Evolutionary conservation across 1,140 invertebrate species (phyloP).

Genomic region (Psix sp.): DNA sequence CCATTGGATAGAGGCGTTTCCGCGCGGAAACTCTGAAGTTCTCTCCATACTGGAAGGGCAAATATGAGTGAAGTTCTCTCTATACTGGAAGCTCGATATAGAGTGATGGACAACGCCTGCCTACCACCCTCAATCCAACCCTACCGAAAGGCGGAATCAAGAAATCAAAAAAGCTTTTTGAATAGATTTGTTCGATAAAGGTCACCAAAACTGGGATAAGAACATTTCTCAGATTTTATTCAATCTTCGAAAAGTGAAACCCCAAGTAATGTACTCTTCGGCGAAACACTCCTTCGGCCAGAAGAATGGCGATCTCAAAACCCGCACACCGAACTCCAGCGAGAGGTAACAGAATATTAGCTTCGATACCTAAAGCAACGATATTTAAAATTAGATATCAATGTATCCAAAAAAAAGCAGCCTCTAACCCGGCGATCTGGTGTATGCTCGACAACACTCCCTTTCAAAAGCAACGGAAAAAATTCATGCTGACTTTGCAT

Average conservation of each 20-base stretch:
- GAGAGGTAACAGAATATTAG: not conserved
- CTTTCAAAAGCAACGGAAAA: conserved; percentile 25
- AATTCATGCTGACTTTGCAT: conserved; percentile 25
- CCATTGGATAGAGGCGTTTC: not conserved
- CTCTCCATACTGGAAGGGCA: conserved; percentile 9
- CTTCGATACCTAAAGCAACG: not conserved
- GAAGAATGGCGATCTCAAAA: conserved; percentile 21
- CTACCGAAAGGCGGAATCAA: conserved; percentile 8
- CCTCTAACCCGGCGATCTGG: conserved; percentile 10
- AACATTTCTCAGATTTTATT: conserved; percentile 17
- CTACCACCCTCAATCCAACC: conserved; percentile 12
- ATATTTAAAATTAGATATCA: not conserved
- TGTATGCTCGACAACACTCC: conserved; percentile 6
- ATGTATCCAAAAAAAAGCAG: not conserved
- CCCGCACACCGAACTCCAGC: not conserved
- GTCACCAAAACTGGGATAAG: conserved; percentile 26
- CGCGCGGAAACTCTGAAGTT: not conserved
- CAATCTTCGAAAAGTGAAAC: conserved; percentile 10
- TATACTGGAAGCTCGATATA: conserved; percentile 22
- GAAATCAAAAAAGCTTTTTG: conserved; percentile 21
- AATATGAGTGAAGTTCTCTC: no score
- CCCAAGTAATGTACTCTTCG: conserved; percentile 27
- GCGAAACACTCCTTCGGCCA: not conserved
- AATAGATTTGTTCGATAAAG: not conserved
- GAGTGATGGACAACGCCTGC: not conserved